Conservation (phyloP, 2,888 invertebrate genomes). For the Lycocerus yunnanus region DNA sequence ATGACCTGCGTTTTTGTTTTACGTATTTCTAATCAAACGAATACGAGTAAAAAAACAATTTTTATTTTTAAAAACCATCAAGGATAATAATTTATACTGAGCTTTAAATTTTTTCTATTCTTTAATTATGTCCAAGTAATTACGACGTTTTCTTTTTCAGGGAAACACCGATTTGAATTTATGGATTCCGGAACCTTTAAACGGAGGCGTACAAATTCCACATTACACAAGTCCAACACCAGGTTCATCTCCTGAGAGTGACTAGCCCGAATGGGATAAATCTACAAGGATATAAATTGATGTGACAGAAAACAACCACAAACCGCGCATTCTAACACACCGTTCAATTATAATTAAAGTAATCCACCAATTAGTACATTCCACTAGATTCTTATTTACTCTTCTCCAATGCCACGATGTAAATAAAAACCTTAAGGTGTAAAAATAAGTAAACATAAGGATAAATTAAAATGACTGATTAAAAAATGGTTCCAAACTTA, state of each 20-base stretch:
- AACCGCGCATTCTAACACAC: conserved; percentile 1
- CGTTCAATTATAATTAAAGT: not conserved
- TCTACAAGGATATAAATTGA: conserved; percentile 49
- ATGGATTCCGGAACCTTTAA: conserved; percentile 51
- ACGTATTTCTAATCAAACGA: not conserved
- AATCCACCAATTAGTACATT: not conserved
- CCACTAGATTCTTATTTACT: not conserved
- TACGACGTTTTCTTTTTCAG: conserved; percentile 39
- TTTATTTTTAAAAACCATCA: not conserved
- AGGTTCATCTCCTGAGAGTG: conserved; percentile 48
- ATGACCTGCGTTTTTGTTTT: not conserved
- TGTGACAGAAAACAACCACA: conserved; percentile 7
- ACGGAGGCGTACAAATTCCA: conserved; percentile 48
- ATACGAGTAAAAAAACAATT: not conserved
- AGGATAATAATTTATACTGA: not conserved
- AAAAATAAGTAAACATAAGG: conserved; percentile 6
- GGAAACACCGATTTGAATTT: conserved; percentile 59
- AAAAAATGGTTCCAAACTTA: conserved; percentile 23
- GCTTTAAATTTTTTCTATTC: not conserved
- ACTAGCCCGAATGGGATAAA: conserved; percentile 53
- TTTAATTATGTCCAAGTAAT: not conserved
- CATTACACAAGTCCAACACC: conserved; percentile 49
- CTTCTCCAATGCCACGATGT: not conserved
- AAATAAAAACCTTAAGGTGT: not conserved
- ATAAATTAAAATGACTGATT: conserved; percentile 26